These are phyloP conservation scores for Forbesichthys papilliferus DNA, from an alignment of 2,113 vertebrate genomes.

Conservation along the genomic window DNA sequence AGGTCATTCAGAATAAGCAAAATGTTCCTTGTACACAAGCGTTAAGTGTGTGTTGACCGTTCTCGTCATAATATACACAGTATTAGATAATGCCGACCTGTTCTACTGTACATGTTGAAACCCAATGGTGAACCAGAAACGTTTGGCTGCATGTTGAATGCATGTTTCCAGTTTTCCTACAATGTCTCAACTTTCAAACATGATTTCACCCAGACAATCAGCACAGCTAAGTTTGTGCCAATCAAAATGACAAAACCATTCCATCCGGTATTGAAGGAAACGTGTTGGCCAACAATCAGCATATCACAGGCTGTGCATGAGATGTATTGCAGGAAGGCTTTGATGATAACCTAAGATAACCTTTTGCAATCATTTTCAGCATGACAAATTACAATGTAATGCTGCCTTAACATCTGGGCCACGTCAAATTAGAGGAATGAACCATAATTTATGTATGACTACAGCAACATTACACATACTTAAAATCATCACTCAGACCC, in stretches of 20 bases:
- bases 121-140: constrained; percentile 6
- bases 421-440: constrained; percentile 1
- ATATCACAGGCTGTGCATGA: background rate
- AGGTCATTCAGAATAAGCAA: background rate
- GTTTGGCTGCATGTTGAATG: constrained; percentile 13
- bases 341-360: background rate
- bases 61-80: constrained; percentile 10
- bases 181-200: constrained; percentile 17
- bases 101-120: constrained; percentile 18
- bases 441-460: background rate
- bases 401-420: constrained; percentile 16
- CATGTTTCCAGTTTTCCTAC: constrained; percentile 43
- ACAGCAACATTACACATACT: background rate
- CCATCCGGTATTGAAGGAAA: constrained; percentile 22
- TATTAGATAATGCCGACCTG: constrained; percentile 11
- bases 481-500: background rate
- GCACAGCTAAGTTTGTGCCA: constrained; percentile 19
- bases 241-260: constrained; percentile 27
- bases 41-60: constrained; percentile 14
- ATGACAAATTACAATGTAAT: constrained; percentile 1
- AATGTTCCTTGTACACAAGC: constrained; percentile 7
- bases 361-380: background rate
- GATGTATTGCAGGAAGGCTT: background rate
- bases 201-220: constrained; percentile 40
- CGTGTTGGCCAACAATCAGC: constrained; percentile 13